A percentile compares a stretch with the other conserved stretches of the same genome.
Conservation (phyloP, 1,140 invertebrate species). For the Bilobella aurantiaca region DNA sequence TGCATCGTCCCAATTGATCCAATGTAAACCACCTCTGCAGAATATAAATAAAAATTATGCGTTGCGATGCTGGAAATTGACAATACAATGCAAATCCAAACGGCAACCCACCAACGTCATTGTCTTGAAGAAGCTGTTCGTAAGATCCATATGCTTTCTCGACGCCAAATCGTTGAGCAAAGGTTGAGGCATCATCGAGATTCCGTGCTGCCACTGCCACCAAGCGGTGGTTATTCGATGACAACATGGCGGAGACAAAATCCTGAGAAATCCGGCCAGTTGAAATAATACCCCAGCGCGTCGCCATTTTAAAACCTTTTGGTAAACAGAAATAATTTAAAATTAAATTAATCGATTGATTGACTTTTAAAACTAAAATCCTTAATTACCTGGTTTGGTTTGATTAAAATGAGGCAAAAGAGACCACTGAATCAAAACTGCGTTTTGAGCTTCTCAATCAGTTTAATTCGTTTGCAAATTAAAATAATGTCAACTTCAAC, state of each 20-base stretch:
- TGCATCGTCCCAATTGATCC: constrained; percentile 42
- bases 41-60: not conserved
- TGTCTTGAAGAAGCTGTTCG: constrained; percentile 41
- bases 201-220: not conserved
- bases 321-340: too few relatives aligned
- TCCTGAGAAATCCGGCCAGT: constrained; percentile 2
- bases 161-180: not conserved
- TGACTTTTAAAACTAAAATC: too few relatives aligned
- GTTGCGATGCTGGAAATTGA: too few relatives aligned
- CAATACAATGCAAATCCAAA: not conserved
- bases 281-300: not conserved
- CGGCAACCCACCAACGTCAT: constrained; percentile 39
- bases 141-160: constrained; percentile 38
- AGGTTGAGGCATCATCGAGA: not conserved
- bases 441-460: too few relatives aligned
- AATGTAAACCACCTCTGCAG: constrained; percentile 45
- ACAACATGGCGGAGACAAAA: not conserved
- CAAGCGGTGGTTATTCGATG: not conserved
- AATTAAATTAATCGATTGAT: too few relatives aligned
- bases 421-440: too few relatives aligned
- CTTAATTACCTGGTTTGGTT: too few relatives aligned
- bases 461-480: too few relatives aligned
- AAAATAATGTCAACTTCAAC: too few relatives aligned
- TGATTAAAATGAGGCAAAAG: too few relatives aligned
- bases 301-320: not conserved